These are phyloP conservation scores for Typhlichthys subterraneus DNA, from an alignment of 2,797 vertebrate species.

Conservation along the genomic window DNA sequence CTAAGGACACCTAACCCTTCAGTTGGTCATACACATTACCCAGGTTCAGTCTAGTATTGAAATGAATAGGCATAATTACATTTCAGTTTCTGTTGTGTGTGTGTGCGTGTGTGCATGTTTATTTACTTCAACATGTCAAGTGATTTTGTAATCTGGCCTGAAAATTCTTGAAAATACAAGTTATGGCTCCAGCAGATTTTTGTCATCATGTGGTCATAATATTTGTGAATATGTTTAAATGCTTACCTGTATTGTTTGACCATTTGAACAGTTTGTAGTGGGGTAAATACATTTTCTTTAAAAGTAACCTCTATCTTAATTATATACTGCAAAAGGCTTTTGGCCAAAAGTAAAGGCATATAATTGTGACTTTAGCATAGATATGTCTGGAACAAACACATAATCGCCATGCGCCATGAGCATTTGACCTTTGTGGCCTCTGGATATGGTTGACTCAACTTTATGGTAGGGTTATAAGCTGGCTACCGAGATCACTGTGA, in stretches of 20 bases:
- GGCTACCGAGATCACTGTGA: constrained; percentile 48
- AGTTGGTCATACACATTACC: neutral
- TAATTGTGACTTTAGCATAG: constrained; percentile 54
- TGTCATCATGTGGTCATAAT: too few species aligned
- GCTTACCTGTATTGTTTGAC: too few species aligned
- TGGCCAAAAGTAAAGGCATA: too few species aligned
- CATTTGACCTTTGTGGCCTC: constrained; percentile 54
- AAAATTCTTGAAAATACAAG: too few species aligned
- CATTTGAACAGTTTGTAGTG: too few species aligned
- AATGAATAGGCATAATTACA: neutral
- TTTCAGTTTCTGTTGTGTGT: too few species aligned
- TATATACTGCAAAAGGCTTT: too few species aligned
- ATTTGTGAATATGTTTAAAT: too few species aligned
- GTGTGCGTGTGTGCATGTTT: too few species aligned
- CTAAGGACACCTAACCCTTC: constrained; percentile 32
- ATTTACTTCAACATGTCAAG: too few species aligned
- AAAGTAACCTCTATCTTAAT: neutral
- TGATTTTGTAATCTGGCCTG: too few species aligned
- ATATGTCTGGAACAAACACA: constrained; percentile 42
- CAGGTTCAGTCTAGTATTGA: neutral
- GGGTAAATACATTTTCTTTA: neutral
- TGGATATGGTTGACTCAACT: constrained; percentile 22
- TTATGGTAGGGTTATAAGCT: constrained; percentile 32
- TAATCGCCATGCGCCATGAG: constrained; percentile 46
- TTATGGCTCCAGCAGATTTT: too few species aligned